A percentile compares a stretch with the other conserved stretches of the same genome.
Conservation (phyloP, 2,797 vertebrate genomes). For the Megalops cyprinoides region DNA sequence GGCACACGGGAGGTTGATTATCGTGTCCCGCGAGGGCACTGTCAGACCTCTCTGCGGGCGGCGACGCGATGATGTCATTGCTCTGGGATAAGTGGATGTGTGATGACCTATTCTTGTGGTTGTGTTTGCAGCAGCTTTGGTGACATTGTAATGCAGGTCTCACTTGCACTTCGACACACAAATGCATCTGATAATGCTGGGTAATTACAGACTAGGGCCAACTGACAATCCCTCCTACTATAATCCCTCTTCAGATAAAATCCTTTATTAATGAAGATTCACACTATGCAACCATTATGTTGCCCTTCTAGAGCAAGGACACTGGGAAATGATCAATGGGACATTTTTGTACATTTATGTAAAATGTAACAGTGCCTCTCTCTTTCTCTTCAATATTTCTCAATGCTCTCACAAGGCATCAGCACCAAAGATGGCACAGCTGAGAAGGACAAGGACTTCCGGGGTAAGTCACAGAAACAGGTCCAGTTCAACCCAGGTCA, state of each 20-base stretch:
- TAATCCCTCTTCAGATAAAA: background rate
- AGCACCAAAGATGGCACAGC: constrained; percentile 78
- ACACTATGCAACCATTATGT: background rate
- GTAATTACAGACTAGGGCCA: background rate
- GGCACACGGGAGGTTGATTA: background rate
- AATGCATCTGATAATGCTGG: background rate
- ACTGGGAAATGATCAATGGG: background rate
- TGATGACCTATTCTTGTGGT: background rate
- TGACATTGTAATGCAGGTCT: background rate
- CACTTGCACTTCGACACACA: too few species aligned
- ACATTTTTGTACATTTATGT: background rate
- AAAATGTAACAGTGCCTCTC: background rate
- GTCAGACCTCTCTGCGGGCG: background rate
- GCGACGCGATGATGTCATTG: background rate
- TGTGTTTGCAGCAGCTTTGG: background rate
- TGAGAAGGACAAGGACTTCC: constrained; percentile 79
- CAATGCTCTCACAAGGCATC: constrained; percentile 67
- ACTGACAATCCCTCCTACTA: background rate
- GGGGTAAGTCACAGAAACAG: constrained; percentile 81
- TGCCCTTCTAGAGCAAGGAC: background rate
- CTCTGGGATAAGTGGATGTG: background rate
- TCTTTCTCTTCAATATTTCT: constrained; percentile 1
- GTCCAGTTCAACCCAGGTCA: constrained; percentile 87
- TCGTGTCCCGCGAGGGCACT: background rate
- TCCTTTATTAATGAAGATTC: constrained; percentile 16